Conservation (phyloP, 2,113 vertebrate species). For the Proteles cristata region DNA sequence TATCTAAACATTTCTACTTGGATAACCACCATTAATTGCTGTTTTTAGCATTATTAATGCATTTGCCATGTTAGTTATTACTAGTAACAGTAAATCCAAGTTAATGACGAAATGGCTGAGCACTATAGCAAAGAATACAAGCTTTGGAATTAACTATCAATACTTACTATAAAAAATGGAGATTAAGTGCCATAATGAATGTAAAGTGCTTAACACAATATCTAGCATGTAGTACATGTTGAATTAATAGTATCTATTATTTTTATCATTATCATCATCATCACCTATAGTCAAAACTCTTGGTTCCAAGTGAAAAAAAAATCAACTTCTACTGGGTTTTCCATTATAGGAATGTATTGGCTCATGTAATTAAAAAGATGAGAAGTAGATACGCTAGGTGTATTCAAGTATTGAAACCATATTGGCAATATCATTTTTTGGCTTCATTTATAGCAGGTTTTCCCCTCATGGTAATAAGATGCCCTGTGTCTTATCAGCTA, state of each 20-base stretch:
- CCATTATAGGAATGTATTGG: neutral
- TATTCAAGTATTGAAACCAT: neutral
- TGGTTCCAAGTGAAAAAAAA: neutral
- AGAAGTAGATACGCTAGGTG: neutral
- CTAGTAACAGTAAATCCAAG: conserved; percentile 21
- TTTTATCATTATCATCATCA: neutral
- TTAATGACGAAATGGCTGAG: neutral
- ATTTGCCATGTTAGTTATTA: conserved; percentile 5
- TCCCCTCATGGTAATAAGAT: neutral
- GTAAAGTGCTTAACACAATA: neutral
- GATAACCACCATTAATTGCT: neutral
- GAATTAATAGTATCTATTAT: neutral
- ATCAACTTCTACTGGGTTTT: conserved; percentile 14
- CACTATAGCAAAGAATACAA: neutral
- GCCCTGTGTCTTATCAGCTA: neutral
- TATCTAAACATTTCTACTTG: neutral
- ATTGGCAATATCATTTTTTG: neutral
- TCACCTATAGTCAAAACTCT: neutral
- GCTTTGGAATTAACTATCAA: conserved; percentile 25
- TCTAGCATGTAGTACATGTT: neutral
- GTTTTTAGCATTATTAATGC: neutral
- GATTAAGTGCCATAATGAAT: neutral
- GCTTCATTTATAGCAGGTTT: neutral
- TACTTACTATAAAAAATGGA: neutral
- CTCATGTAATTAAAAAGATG: neutral